Base-by-base conservation (phyloP, 1,140 invertebrate genomes). In the Reticulitermes speratus region DNA sequence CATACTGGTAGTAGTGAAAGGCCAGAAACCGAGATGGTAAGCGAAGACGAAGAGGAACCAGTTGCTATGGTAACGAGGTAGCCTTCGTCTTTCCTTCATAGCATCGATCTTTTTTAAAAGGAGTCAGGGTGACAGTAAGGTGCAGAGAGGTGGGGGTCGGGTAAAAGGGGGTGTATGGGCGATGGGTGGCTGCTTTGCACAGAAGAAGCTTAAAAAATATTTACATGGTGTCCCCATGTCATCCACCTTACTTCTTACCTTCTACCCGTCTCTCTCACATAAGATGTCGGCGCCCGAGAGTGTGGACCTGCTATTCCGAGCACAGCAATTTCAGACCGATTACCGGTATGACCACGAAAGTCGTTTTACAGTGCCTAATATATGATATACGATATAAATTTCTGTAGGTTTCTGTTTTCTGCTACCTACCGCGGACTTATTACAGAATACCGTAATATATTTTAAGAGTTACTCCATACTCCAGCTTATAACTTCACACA, bases 211-310 rank as follows among this genome's bases (percentile, higher is more conserved):
- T 86, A 19, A 55, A 86, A 86, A 86, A 86, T 82, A 86, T 86
- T 86, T 86, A 86, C 85, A 86, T 86, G 85, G 85, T 86, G 85
- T 86, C 85, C 85, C 59, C 44, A 48, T 82, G 59, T 86, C 85
- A 86, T 81, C 85, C 59, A 30, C 65, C 75, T 48, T 65, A 69
- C 85, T 75, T 75, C 65, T 75, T 75, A 75, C 65, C 65, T 75
- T 75, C 65, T n/a, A 23, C n/a, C 65, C 25, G 7, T 14, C 65
- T 6, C n/a, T 25, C 1, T 11, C 65, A 75, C 25, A 25, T 65
- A 23, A 23, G 59, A 21, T 23, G 59, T 65, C 59, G 59, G 25
- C 59, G 19, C 19, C 59, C 7, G 19, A 65, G 25, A n/a, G 59
- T 2, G 59, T 21, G 65, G 14, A 30, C 65, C 12, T 75, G 65